These are phyloP conservation scores for Columba livia DNA, from an alignment of 2,113 vertebrate genomes.

Conservation along the genomic window DNA sequence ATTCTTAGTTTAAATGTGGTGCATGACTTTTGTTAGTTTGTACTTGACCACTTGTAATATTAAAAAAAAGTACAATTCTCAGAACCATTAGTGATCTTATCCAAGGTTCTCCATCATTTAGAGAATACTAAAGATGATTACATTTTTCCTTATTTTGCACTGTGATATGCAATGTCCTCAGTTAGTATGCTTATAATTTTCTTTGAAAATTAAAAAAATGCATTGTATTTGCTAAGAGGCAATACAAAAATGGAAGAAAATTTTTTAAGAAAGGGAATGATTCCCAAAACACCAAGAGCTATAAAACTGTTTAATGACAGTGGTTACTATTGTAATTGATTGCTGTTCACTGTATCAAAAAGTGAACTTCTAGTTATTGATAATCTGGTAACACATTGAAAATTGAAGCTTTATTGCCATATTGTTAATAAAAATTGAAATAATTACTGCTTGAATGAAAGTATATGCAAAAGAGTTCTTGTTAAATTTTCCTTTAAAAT, in stretches of 20 bases:
- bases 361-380: neutral
- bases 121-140: neutral
- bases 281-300: neutral
- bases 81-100: neutral
- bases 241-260: neutral
- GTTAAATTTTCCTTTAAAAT: neutral
- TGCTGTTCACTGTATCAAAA: neutral
- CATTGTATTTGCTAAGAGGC: neutral
- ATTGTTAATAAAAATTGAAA: neutral
- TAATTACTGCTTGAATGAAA: neutral
- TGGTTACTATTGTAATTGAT: neutral
- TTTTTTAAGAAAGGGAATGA: neutral
- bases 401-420: neutral
- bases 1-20: neutral
- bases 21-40: neutral
- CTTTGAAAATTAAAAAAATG: neutral
- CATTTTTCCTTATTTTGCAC: neutral
- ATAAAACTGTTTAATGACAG: neutral
- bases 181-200: neutral
- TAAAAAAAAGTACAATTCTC: neutral
- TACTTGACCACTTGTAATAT: neutral
- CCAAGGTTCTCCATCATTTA: neutral
- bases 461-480: neutral
- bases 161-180: neutral
- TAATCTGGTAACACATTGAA: neutral